Percentiles rank a stretch among this genome's conserved stretches.
Conservation (phyloP, 2,888 invertebrate genomes). For the Volucella inflata region DNA sequence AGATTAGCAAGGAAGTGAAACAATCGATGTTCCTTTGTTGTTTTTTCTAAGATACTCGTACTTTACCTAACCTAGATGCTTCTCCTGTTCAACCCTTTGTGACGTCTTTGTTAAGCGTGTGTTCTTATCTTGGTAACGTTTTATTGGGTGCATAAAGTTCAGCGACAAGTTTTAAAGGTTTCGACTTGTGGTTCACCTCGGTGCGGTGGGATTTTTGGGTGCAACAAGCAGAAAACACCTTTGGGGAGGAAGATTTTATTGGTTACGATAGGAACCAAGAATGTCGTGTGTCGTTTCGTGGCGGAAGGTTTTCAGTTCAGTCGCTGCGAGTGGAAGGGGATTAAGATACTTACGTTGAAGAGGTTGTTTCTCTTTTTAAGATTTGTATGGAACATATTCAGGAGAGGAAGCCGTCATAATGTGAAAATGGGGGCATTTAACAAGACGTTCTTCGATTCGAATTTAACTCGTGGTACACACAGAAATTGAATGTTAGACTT, state of each 20-base stretch:
- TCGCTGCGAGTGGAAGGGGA: not conserved
- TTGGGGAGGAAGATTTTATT: constrained; percentile 14
- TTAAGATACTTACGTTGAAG: too few species aligned
- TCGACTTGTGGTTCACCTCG: constrained; percentile 46
- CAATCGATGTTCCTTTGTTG: constrained; percentile 34
- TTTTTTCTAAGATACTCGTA: not conserved
- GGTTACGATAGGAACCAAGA: not conserved
- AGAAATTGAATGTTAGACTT: too few species aligned
- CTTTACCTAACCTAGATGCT: not conserved
- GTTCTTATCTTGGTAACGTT: constrained; percentile 45
- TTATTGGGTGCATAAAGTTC: constrained; percentile 60
- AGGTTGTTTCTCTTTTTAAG: too few species aligned
- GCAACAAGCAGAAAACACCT: not conserved
- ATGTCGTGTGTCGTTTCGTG: not conserved
- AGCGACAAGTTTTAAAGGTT: constrained; percentile 42
- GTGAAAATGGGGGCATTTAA: too few species aligned
- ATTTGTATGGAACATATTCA: too few species aligned
- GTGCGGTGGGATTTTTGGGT: not conserved
- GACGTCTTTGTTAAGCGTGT: constrained; percentile 19
- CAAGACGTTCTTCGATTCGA: too few species aligned
- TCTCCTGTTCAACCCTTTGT: not conserved
- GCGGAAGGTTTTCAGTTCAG: constrained; percentile 5
- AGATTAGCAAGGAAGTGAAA: constrained; percentile 45
- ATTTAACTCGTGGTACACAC: too few species aligned
- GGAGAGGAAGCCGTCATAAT: too few species aligned